Conservation (phyloP, 2,797 vertebrate species). For the Chlorospingus semifuscus region DNA sequence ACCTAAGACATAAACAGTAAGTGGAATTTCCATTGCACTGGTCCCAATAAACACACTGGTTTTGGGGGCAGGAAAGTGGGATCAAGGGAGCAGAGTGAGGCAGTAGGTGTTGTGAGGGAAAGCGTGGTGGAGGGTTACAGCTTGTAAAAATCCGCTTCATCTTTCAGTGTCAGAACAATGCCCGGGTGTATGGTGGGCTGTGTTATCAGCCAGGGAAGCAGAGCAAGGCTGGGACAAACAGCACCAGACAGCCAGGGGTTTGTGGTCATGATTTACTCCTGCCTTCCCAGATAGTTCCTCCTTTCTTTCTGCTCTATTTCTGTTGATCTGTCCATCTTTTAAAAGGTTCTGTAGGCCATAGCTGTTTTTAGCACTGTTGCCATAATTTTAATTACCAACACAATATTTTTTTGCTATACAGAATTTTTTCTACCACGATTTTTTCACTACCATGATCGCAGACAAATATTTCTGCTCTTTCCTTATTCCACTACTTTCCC, state of each 20-base stretch:
- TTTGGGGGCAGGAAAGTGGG: conserved; percentile 63
- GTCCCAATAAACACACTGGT: conserved; percentile 59
- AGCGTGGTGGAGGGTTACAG: neutral
- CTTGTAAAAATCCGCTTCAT: conserved; percentile 16
- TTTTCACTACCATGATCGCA: neutral
- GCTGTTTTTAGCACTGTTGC: neutral
- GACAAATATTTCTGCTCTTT: neutral
- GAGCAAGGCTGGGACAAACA: conserved; percentile 39
- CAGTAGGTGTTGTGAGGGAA: conserved; percentile 60
- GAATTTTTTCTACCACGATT: neutral
- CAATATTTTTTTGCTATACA: neutral
- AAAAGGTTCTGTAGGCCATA: neutral
- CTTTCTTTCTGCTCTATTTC: conserved; percentile 19
- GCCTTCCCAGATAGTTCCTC: neutral
- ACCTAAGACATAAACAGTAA: conserved; percentile 65
- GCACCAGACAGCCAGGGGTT: neutral
- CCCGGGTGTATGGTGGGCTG: conserved; percentile 56
- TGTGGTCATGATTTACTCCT: neutral
- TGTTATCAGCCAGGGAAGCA: conserved; percentile 68
- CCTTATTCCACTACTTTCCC: neutral
- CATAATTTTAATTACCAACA: neutral
- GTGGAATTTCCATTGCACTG: conserved; percentile 67
- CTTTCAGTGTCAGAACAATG: conserved; percentile 67
- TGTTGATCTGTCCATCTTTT: neutral
- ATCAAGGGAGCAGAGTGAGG: conserved; percentile 60